Base-by-base conservation (phyloP, 2,113 vertebrate species). In the Oreochromis niloticus region DNA sequence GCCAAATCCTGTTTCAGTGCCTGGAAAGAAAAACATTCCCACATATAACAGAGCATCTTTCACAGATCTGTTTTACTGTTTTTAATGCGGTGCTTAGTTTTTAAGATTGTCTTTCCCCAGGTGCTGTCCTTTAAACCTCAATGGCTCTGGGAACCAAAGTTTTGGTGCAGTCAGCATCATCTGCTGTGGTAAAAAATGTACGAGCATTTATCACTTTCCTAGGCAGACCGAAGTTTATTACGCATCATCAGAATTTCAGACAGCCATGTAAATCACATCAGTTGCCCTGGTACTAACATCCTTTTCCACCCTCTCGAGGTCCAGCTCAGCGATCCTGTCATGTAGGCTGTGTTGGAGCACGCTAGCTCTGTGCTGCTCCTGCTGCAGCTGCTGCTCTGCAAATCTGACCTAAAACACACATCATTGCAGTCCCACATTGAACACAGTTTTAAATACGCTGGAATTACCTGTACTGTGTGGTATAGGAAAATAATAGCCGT, bases 261-360 rank as follows among this genome's bases (percentile, higher is more conserved):
- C 82, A 88, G 83, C 75, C 73, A 78, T 19, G 83, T 90, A 93
- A 93, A 91, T 92, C 87, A 83, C 82, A 34, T 90, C 80, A 87
- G 41, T 39, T 78, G 52, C 41, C 85, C 50, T 50, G 36, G 55
- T 57, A 56, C 96, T 92, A 83, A 98, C 98, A 97, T 97, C 96
- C 83, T 94, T 95, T 10, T 94, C 91, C 32, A 97, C 90, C 81
- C 94, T 95, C 92, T 97, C 97, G 93, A 98, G 94, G 83, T 97
- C 95, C 54, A 97, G 95, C 93, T 98, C 96, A 2, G 97, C 97
- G 0, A 95, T 93, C 87, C 91, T 96, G 96, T 98, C 97, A 75
- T 97, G 94, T 10, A 98, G 91, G 75, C 95, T 95, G 85, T 95
- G 97, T 59, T 96, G 95, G 81, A 97, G 92, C 54, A 98, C 83